Evolutionary conservation across 1,140 invertebrate genomes (phyloP).

Genomic region (Mycetomoellerius zeteki): DNA sequence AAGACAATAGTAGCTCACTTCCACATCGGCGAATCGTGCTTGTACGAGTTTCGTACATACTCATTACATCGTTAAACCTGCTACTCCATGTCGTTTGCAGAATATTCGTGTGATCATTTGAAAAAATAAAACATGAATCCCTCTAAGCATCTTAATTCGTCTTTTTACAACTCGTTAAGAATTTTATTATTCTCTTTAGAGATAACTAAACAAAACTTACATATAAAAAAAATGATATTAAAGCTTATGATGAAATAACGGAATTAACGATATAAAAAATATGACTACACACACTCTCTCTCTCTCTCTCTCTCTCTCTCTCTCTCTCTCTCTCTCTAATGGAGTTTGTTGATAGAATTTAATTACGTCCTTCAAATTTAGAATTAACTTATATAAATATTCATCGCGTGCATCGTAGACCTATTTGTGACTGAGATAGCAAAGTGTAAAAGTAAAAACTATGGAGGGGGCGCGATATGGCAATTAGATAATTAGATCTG

Average conservation of each 20-base stretch:
- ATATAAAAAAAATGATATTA: background rate
- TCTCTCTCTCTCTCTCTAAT: too few species aligned
- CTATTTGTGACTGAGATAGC: background rate
- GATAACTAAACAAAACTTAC: background rate
- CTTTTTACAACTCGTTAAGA: background rate
- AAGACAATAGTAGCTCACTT: conserved; percentile 74
- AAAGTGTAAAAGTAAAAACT: background rate
- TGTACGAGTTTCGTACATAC: conserved; percentile 37
- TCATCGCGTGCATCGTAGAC: background rate
- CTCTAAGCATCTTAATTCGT: background rate
- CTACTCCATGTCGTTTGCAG: background rate
- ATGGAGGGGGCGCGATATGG: background rate
- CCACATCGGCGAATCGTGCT: conserved; percentile 48
- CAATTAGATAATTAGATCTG: background rate
- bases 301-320: too few species aligned
- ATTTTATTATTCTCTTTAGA: background rate
- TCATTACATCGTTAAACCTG: conserved; percentile 44
- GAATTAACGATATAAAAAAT: background rate
- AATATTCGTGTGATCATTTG: conserved; percentile 2
- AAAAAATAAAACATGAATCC: conserved; percentile 14
- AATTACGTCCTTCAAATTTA: background rate
- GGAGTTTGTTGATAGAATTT: background rate
- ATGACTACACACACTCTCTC: too few species aligned
- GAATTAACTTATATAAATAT: background rate
- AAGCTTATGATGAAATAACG: background rate